Evolutionary conservation across 2,888 invertebrate species (phyloP), one percentile per base, ranked within the genome.

Genomic region (Melolontha melolontha): DNA sequence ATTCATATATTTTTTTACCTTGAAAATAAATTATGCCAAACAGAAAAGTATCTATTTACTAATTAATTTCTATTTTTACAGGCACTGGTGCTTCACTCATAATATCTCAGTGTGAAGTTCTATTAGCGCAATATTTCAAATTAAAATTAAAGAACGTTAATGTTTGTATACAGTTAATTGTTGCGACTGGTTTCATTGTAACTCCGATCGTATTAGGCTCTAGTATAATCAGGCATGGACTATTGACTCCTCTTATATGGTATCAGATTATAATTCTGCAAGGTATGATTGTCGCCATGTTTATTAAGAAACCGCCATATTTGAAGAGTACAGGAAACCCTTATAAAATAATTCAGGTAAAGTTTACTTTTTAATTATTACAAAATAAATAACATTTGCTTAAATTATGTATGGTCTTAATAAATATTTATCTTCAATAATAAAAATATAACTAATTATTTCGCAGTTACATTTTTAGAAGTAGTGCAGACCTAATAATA

Each of bases 221-320:
- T 71, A 77, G 86, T n/a, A 84, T 86, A 72, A 80, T 85, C 6
- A 70, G 80, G 5, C 82, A 85, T 73, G 84, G 84, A 4, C 63
- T 82, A 12, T 72, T 78, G 1, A 75, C 79, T n/a, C 85, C 87
- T 0, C 83, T 88, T 11, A 84, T 88, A 80, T 85, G 88, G 74
- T 88, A 88, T 72, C 87, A 86, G 67, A 87, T 87, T 0, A 81
- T 88, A 14, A 78, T 89, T 11, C 84, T 89, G 82, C 88, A 88
- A 75, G 88, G 88, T 72, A 84, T 87, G 70, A 64, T 88, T 5
- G 83, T 87, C 72, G 78, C 87, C 64, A 84, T 88, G 0, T 81
- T 86, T 0, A 87, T 86, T 72, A 84, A 85, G 12, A 84, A 88
- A 65, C 89, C 89, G 0, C 76, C 85, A 44, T 89, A 89, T 72